Evolutionary conservation across 2,113 vertebrate genomes (phyloP), one percentile per base, ranked within the genome.

Genomic region (Suncus etruscus): DNA sequence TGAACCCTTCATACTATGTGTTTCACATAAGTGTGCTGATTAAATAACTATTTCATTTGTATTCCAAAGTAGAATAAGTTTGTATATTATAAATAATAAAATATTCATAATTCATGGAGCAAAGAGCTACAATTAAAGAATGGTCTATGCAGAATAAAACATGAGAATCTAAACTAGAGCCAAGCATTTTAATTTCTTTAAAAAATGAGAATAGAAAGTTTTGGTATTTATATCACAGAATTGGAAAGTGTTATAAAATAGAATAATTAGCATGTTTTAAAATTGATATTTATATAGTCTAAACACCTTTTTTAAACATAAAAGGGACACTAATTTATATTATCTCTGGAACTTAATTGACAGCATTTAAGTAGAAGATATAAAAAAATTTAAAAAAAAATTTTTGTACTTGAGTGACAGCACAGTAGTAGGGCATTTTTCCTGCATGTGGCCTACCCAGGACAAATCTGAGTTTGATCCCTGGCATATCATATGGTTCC

Each of bases 281-380:
- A 92, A 77, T 65, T 76, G 29, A 4, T 24, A 74, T 31, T 77
- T 14, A 86, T 39, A 14, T 45, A 58, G 29, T 31, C 15, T 80
- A 77, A 84, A 73, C 87, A 39, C 89, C 91, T 73, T 85, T 54
- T 83, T 76, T 91, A 90, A 12, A 61, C 18, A 61, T 61, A 61
- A 20, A 16, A 83, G 9, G 11, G n/a, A 18, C 24, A 70, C 32
- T 75, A 73, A 76, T 77, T 82, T 63, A 18, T 75, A 63, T 86
- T 90, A 32, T 27, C 11, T 65, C 20, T 83, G 31, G 51, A 7
- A 27, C 9, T 72, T 58, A 39, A 39, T 39, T 90, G 39, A 74
- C 1, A 88, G 22, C 68, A 83, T 88, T 93, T 88, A 83, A 70
- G 74, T 12, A 39, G 39, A 39, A 39, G 39, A 16, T 83, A 2